phyloP scores from a whole-genome alignment of 2,888 invertebrate species.

The Acronicta psi region DNA sequence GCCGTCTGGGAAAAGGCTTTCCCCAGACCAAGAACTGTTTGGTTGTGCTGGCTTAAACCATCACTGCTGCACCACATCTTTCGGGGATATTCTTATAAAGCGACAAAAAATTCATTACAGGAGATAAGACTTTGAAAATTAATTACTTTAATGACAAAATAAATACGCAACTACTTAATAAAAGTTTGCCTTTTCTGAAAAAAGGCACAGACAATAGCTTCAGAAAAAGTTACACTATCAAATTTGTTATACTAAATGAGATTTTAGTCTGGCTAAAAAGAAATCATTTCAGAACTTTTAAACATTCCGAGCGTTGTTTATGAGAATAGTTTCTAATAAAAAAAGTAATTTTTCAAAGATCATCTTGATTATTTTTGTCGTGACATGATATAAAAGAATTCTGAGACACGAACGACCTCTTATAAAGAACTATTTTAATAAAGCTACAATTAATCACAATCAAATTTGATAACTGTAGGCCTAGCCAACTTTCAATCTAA shows the following conservation, averaged over 20 bases:
- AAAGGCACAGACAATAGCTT: not conserved
- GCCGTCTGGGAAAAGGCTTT: too few species aligned
- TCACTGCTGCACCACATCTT: too few species aligned
- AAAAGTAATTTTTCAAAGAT: slow-evolving; percentile 1
- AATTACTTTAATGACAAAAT: not conserved
- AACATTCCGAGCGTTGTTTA: not conserved
- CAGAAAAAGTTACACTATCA: slow-evolving; percentile 10
- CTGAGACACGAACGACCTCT: slow-evolving; percentile 1
- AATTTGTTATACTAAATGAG: slow-evolving; percentile 9
- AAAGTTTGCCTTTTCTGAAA: slow-evolving; percentile 7
- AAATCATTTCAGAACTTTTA: slow-evolving; percentile 3
- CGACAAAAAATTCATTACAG: not conserved
- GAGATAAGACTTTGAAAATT: too few species aligned
- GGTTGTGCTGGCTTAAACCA: too few species aligned
- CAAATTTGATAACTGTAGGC: not conserved
- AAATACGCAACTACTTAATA: slow-evolving; percentile 3
- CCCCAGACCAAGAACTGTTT: too few species aligned
- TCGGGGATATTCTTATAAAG: not conserved
- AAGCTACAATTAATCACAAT: not conserved
- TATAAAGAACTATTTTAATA: not conserved
- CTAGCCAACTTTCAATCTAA: too few species aligned
- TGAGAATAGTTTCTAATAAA: not conserved
- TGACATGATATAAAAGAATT: slow-evolving; percentile 6
- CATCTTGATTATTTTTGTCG: slow-evolving; percentile 22
- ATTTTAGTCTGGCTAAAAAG: slow-evolving; percentile 1